A percentile compares a stretch with the other conserved stretches of the same genome.
Conservation (phyloP, 2,797 vertebrate species). For the Onychomys arenicola region DNA sequence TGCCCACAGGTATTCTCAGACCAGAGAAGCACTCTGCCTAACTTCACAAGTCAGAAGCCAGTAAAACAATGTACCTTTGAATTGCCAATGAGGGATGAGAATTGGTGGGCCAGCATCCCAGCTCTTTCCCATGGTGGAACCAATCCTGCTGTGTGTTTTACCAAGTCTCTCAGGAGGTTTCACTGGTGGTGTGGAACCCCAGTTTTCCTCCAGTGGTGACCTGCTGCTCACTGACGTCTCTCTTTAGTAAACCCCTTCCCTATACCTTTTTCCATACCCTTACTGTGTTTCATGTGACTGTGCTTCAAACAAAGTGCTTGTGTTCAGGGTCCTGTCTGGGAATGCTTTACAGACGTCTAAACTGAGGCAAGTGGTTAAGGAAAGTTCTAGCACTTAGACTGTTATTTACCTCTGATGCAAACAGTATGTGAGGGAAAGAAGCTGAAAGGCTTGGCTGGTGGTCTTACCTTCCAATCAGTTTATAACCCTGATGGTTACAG, state of each 20-base stretch:
- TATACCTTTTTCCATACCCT: neutral
- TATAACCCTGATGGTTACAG: neutral
- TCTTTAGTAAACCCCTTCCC: neutral
- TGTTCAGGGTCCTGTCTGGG: neutral
- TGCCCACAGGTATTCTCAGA: neutral
- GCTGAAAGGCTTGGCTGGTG: neutral
- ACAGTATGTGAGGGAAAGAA: neutral
- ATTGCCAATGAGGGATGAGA: neutral
- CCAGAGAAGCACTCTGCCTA: neutral
- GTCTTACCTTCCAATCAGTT: neutral
- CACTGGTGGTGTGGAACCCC: neutral
- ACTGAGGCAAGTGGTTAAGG: neutral
- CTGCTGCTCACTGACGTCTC: neutral
- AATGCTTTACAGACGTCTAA: neutral
- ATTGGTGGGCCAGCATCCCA: neutral
- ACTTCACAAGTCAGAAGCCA: neutral
- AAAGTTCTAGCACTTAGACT: conserved; percentile 9
- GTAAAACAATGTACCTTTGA: neutral
- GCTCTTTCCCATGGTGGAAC: neutral
- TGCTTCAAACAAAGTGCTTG: neutral
- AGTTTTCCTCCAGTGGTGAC: neutral
- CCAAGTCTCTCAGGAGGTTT: neutral
- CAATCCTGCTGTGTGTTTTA: neutral
- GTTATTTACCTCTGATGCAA: neutral
- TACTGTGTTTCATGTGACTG: neutral